These are phyloP conservation scores for Chloromyia formosa DNA, from an alignment of 2,888 invertebrate species.

Conservation along the genomic window DNA sequence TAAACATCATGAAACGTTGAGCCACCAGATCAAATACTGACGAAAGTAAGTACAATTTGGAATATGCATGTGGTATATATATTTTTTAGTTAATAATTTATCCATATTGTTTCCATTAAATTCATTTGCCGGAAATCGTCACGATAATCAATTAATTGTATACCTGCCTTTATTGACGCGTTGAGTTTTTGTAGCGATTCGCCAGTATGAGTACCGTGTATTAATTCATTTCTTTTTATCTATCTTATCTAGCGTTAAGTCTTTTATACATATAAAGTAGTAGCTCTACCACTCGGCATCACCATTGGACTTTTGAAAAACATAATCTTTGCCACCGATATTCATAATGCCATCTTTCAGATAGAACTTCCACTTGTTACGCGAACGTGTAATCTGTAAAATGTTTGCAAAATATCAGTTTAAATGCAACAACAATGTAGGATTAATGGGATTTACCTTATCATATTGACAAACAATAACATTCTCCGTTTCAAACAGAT, in stretches of 20 bases:
- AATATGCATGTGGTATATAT: no score
- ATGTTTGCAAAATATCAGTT: conserved; percentile 24
- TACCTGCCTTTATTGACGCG: no score
- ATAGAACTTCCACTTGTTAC: conserved; percentile 99
- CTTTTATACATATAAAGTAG: conserved; percentile 1
- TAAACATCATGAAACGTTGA: no score
- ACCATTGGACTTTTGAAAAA: conserved; percentile 98
- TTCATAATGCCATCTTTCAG: conserved; percentile 99
- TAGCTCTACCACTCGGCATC: conserved; percentile 95
- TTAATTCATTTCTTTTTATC: no score
- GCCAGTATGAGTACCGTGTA: no score
- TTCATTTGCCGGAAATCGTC: no score
- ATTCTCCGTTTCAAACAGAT: conserved; percentile 98
- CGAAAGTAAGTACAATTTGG: no score
- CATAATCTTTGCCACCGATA: conserved; percentile 96
- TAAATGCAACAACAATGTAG: neutral
- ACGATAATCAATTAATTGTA: no score
- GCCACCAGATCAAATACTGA: no score
- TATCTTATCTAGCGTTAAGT: neutral
- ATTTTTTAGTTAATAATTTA: no score
- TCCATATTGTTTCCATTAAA: no score
- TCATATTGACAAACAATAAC: conserved; percentile 99
- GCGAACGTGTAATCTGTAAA: conserved; percentile 90
- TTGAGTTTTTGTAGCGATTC: no score
- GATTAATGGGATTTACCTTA: conserved; percentile 72